These are phyloP conservation scores for Lydus trimaculatus DNA, from an alignment of 2,888 invertebrate genomes.

Conservation along the genomic window DNA sequence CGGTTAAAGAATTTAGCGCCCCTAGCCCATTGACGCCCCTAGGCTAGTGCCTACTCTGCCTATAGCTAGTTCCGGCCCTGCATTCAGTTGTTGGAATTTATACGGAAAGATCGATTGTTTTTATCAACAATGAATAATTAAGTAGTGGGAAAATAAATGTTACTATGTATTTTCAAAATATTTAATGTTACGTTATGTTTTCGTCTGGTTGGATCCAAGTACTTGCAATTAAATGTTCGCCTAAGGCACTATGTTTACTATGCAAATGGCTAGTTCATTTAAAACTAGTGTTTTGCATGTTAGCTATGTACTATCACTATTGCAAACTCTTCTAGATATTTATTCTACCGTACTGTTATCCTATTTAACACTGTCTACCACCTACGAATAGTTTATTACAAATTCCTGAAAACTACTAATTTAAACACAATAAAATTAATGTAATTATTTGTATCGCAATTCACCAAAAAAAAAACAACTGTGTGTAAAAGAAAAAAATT, in stretches of 20 bases:
- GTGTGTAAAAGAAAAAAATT: neutral
- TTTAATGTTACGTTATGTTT: constrained; percentile 21
- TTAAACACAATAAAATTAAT: neutral
- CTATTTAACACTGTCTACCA: neutral
- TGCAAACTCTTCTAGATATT: constrained; percentile 33
- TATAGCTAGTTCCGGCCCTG: too few relatives aligned
- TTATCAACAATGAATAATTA: neutral
- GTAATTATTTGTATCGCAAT: neutral
- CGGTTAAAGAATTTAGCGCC: too few relatives aligned
- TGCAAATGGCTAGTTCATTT: constrained; percentile 39
- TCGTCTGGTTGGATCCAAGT: constrained; percentile 34
- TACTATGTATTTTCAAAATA: neutral
- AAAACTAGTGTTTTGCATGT: constrained; percentile 39
- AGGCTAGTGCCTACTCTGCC: too few relatives aligned
- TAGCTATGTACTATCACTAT: constrained; percentile 34
- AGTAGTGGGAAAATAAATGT: too few relatives aligned
- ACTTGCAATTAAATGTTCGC: constrained; percentile 41
- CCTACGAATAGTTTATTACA: neutral
- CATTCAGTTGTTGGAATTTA: constrained; percentile 19
- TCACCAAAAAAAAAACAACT: neutral
- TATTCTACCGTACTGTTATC: constrained; percentile 29
- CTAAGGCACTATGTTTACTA: constrained; percentile 40
- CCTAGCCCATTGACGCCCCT: too few relatives aligned
- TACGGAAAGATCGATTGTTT: constrained; percentile 6
- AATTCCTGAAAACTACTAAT: neutral